These are phyloP conservation scores for Parazoanthus swiftii DNA, from an alignment of 92 coral and sea anemone genomes.

Conservation along the genomic window DNA sequence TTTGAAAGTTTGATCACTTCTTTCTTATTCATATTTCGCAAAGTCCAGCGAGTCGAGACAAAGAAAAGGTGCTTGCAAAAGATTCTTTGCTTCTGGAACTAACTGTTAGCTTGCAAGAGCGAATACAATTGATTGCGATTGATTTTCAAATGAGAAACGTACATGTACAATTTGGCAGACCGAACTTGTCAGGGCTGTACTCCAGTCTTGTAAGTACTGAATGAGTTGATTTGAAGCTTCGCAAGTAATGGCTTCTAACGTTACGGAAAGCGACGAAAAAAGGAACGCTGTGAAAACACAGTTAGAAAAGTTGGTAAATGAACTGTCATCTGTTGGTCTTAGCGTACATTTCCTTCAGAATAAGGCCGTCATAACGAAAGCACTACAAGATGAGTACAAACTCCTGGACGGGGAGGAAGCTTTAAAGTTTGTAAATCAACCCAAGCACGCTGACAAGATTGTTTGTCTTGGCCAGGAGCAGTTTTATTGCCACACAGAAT, in stretches of 20 bases:
- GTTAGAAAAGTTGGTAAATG: constrained; percentile 53
- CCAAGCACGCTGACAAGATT: constrained; percentile 86
- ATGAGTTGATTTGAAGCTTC: not conserved
- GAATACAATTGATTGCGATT: not conserved
- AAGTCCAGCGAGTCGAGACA: not conserved
- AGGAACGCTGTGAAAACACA: constrained; percentile 54
- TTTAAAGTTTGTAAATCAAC: constrained; percentile 83
- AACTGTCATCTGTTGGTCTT: constrained; percentile 68
- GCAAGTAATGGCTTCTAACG: constrained; percentile 18
- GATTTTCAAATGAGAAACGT: constrained; percentile 3
- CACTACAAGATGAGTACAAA: constrained; percentile 60
- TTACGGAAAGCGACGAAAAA: constrained; percentile 20
- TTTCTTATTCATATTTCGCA: not conserved
- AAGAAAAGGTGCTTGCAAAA: not conserved
- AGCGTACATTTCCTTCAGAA: constrained; percentile 85
- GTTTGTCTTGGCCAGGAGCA: constrained; percentile 73
- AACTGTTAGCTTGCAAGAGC: constrained; percentile 1
- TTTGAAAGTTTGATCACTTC: not conserved
- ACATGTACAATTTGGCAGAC: not conserved
- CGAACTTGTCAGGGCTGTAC: not conserved
- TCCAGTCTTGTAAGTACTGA: not conserved
- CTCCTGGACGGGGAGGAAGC: constrained; percentile 92
- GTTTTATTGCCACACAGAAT: constrained; percentile 89
- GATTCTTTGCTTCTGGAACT: not conserved
- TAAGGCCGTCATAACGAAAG: constrained; percentile 74